Evolutionary conservation across 2,113 vertebrate genomes (phyloP).

Genomic region (Patagioenas fasciata): DNA sequence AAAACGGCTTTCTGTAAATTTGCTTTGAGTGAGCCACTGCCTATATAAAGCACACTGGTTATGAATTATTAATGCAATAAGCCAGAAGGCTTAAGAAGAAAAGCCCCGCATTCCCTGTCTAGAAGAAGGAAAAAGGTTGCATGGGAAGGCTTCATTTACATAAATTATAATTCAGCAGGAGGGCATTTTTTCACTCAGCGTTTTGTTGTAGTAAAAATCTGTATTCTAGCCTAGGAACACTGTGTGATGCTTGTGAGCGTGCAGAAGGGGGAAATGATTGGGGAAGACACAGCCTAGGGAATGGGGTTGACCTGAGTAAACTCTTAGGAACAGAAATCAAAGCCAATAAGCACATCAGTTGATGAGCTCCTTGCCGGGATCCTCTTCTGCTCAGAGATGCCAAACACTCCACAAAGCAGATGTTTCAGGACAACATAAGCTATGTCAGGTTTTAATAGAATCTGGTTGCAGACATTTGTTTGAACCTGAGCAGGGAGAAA

Average conservation of each 20-base stretch:
- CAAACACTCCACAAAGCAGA: accelerated
- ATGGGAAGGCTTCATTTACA: slow-evolving; percentile 5
- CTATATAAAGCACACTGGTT: background rate
- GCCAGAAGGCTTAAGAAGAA: slow-evolving; percentile 14
- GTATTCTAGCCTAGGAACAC: background rate
- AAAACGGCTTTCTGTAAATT: background rate
- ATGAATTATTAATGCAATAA: slow-evolving; percentile 48
- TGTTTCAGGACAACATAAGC: background rate
- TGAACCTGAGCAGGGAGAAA: background rate
- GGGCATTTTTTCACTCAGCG: background rate
- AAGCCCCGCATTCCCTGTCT: background rate
- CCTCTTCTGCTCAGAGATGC: background rate
- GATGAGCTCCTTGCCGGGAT: background rate
- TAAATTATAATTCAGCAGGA: background rate
- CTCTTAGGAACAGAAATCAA: background rate
- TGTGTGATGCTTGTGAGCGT: accelerated
- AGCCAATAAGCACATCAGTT: background rate
- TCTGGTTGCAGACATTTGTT: background rate
- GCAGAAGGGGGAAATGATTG: background rate
- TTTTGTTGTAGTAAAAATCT: background rate
- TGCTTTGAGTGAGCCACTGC: background rate
- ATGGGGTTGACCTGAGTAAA: background rate
- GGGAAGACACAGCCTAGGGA: background rate
- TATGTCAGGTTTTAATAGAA: background rate
- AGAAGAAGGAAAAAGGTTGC: background rate